These are phyloP conservation scores for Staurois parvus DNA, from an alignment of 2,797 vertebrate species.

Conservation along the genomic window DNA sequence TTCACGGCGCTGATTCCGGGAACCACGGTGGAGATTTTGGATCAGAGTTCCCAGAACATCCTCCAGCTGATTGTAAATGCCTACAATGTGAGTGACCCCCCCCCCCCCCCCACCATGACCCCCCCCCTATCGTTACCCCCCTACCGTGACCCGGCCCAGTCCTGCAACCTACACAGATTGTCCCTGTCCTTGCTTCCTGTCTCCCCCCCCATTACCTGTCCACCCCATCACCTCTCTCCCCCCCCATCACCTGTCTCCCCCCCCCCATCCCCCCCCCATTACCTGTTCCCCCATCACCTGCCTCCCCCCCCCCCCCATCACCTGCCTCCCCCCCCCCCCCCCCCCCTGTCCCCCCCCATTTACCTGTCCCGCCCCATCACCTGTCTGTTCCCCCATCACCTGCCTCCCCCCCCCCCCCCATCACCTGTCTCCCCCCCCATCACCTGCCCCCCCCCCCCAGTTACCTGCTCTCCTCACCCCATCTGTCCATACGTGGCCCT, in stretches of 20 bases:
- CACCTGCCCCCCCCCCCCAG: background rate
- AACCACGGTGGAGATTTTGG: constrained; percentile 95
- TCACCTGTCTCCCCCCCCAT: too few species aligned
- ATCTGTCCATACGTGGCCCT: background rate
- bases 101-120: rapidly evolving
- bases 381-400: too few species aligned
- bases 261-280: too few species aligned
- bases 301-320: too few species aligned
- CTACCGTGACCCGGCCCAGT: background rate
- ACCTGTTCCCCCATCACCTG: too few species aligned
- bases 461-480: too few species aligned
- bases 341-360: too few species aligned
- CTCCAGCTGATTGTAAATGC: constrained; percentile 95
- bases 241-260: background rate
- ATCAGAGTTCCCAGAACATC: constrained; percentile 95
- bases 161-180: background rate
- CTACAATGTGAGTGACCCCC: constrained; percentile 86
- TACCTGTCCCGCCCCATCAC: background rate
- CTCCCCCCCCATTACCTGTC: too few species aligned
- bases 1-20: constrained; percentile 94
- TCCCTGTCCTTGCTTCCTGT: too few species aligned
- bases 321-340: background rate
- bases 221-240: too few species aligned
- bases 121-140: rapidly evolving
- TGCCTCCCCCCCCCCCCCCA: background rate